Evolutionary conservation across 2,888 invertebrate species (phyloP), one percentile per base, ranked within the genome.

Genomic region (Oligia strigilis): DNA sequence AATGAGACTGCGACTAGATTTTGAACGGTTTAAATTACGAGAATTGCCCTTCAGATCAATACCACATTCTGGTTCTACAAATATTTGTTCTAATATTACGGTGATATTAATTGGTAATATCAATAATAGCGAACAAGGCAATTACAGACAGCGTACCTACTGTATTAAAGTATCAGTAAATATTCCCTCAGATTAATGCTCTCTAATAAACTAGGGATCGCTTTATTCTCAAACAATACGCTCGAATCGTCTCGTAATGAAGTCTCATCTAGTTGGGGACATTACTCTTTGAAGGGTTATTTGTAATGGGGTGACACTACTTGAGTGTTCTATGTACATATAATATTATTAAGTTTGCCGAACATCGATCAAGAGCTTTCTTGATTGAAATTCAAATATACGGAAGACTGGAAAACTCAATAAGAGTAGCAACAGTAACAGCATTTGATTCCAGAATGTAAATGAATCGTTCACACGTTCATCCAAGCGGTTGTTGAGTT

Each of bases 141-240:
- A 78, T 81, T 79, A 87, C 58, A n/a, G 75, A 65, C 67, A 70
- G 69, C 29, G 67, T 83, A 81, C n/a, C n/a, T n/a, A n/a, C 80
- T 85, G 69, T 87, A 82, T 80, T 87, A 78, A 89, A 89, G 77
- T 80, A 89, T 75, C 78, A 79, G 75, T 71, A 76, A 88, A 88
- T 88, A 83, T 82, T 70, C 46, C 29, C 14, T 70, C 4, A 69
- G 85, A 87, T 89, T 75, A 90, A 85, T 90, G 81, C 36, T 77
- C 65, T 65, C 62, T 81, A 82, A 80, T 79, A 82, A 82, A 75
- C 76, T 71, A 67, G 43, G 72, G 74, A 67, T 65, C 64, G 74
- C 72, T 85, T 83, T 85, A 85, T 88, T 66, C 65, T 71, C 75
- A 65, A 77, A 87, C 87, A 89, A 83, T 79, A 75, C 75, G 81